phyloP scores from a whole-genome alignment of 2,797 vertebrate genomes.

The Lophius americanus region DNA sequence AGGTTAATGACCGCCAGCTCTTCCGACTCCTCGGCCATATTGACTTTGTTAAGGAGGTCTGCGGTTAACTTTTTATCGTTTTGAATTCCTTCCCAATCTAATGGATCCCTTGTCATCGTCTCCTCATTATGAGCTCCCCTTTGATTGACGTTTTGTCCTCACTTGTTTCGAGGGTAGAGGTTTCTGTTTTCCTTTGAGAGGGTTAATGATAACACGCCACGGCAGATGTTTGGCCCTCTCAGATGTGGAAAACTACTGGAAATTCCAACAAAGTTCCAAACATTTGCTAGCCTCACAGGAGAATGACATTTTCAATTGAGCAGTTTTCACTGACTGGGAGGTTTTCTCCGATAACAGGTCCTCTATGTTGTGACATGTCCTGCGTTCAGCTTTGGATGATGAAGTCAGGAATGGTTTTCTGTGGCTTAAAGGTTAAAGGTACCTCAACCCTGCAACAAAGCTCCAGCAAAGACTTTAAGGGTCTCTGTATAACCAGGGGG shows the following conservation, averaged over 20 bases:
- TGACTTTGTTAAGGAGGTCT: conserved; percentile 38
- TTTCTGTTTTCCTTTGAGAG: conserved; percentile 64
- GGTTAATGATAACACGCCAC: conserved; percentile 71
- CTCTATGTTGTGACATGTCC: conserved; percentile 48
- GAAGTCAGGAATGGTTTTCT: conserved; percentile 16
- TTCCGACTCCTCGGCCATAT: conserved; percentile 37
- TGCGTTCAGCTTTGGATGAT: conserved; percentile 37
- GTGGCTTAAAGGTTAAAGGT: conserved; percentile 36
- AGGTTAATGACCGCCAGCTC: conserved; percentile 13
- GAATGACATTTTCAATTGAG: conserved; percentile 57
- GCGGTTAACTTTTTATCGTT: conserved; percentile 30
- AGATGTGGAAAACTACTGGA: conserved; percentile 68
- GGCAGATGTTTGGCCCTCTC: conserved; percentile 66
- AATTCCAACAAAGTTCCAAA: conserved; percentile 52
- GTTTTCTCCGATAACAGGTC: conserved; percentile 52
- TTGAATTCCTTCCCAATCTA: conserved; percentile 53
- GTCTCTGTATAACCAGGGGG: conserved; percentile 16
- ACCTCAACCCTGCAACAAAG: conserved; percentile 18
- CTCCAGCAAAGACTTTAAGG: conserved; percentile 33
- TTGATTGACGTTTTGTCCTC: conserved; percentile 55
- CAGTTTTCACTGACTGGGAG: conserved; percentile 31
- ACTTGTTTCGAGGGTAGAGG: conserved; percentile 40
- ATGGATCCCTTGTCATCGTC: conserved; percentile 45
- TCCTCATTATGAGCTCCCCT: conserved; percentile 32
- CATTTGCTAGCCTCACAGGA: conserved; percentile 43